phyloP scores from a whole-genome alignment of 1,140 invertebrate species.

The Drosophila arizonae region DNA sequence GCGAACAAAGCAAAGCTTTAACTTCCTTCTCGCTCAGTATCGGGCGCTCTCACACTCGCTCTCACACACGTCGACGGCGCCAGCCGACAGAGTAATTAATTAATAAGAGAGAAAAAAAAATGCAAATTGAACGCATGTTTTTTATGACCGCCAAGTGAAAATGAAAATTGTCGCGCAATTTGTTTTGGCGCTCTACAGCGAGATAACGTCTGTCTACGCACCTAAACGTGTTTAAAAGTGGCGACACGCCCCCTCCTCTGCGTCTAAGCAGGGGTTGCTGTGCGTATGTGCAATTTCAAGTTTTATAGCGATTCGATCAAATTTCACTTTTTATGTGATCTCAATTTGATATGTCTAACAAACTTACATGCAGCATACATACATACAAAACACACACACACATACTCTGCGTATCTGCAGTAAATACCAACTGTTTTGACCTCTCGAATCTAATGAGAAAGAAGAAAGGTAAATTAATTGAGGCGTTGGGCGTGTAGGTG shows the following conservation, averaged over 20 bases:
- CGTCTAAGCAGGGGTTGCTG: neutral
- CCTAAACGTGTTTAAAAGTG: conserved; percentile 52
- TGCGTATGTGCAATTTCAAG: conserved; percentile 44
- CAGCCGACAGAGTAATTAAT: conserved; percentile 19
- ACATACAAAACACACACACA: conserved; percentile 1
- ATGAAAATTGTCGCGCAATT: conserved; percentile 56
- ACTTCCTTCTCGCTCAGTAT: neutral
- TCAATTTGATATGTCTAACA: conserved; percentile 37
- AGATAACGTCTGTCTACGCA: conserved; percentile 54
- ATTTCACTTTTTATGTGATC: conserved; percentile 60
- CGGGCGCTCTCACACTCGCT: neutral
- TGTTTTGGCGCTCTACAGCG: conserved; percentile 25
- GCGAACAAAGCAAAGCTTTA: conserved; percentile 19
- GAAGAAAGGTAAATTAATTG: conserved; percentile 39
- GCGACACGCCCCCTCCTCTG: neutral
- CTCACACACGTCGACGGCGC: neutral
- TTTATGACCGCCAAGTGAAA: conserved; percentile 32
- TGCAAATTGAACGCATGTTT: conserved; percentile 49
- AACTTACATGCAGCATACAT: conserved; percentile 5
- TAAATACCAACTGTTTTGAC: conserved; percentile 17
- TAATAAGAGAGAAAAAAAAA: conserved; percentile 19
- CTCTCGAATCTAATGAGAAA: conserved; percentile 20
- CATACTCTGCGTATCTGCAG: neutral
- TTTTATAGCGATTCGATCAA: conserved; percentile 51
- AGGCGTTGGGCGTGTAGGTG: conserved; percentile 26